phyloP scores from a whole-genome alignment of 35 echinoderm and acorn worm genomes.

The Heliocidaris erythrogramma region DNA sequence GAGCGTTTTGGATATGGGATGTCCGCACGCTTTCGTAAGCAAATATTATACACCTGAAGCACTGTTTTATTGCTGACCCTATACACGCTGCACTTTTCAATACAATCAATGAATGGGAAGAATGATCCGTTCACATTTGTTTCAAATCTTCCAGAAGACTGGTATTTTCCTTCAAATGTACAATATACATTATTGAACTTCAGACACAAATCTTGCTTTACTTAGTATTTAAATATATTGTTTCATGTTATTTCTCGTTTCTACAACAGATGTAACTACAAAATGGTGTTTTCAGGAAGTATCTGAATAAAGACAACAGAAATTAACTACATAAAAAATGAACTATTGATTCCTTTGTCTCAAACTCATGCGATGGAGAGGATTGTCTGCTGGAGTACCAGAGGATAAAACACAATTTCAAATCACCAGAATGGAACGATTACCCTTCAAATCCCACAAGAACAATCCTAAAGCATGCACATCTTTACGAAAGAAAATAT shows the following conservation, averaged over 20 bases:
- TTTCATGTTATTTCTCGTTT: too few species aligned
- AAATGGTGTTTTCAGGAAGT: too few species aligned
- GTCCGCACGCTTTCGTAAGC: not conserved
- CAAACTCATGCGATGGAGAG: too few species aligned
- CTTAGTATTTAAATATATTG: not conserved
- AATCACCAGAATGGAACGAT: not conserved
- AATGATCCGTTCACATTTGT: not conserved
- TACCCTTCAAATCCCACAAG: not conserved
- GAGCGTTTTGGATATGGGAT: not conserved
- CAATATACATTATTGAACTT: not conserved
- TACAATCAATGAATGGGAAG: not conserved
- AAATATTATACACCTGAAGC: not conserved
- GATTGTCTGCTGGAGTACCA: too few species aligned
- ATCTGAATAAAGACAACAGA: not conserved
- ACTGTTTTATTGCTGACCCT: not conserved
- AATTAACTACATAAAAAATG: not conserved
- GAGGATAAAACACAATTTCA: not conserved
- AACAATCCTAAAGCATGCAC: not conserved
- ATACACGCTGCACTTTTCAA: not conserved
- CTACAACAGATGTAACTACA: too few species aligned
- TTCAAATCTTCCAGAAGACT: too few species aligned
- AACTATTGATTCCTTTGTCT: not conserved
- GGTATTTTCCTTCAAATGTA: too few species aligned
- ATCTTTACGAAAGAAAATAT: not conserved
- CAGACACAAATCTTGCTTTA: not conserved